Evolutionary conservation across 2,888 invertebrate species (phyloP), one percentile per base, ranked within the genome.

Genomic region (Nowickia ferox): DNA sequence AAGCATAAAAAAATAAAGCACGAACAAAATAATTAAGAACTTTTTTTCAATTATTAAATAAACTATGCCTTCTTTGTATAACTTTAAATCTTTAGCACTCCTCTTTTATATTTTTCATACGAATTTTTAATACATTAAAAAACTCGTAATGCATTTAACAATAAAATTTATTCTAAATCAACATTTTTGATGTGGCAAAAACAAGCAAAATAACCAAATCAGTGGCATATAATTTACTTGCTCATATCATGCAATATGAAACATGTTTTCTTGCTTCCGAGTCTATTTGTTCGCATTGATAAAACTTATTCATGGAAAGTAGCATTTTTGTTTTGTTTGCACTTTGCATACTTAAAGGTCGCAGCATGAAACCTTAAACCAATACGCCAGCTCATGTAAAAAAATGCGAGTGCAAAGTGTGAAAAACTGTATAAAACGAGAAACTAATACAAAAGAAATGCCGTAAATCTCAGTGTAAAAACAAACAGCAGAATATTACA

Each of bases 311-410:
- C 57, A 53, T 72, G 42, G 4, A 22, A 79, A 72, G 51, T 38
- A 57, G 40, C n/a, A 55, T 53, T 71, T 69, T 40, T n/a, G n/a
- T n/a, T n/a, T 53, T 53, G 9, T 63, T 71, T 71, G 46, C 44
- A n/a, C 40, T 69, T 76, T 65, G 17, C 69, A 75, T 79, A 78
- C 75, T 75, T 78, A 83, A 66, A 71, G 75, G 78, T 79, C 74
- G 44, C 75, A 19, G 6, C 22, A 48, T 63, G 72, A 68, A 75
- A 63, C 53, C 55, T 57, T 57, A 65, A 80, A 84, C 71, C 76
- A 75, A 75, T 81, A 69, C 71, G 6, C 17, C 13, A 59, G 30
- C 13, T 38, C 65, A 59, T 30, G 5, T 30, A 30, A n/a, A n/a
- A n/a, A n/a, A 30, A 30, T 30, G 30, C 44, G 44, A 17, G 11